Percentiles rank a stretch among this genome's conserved stretches.
Evolutionary conservation across 2,113 vertebrate species (phyloP).

Genomic region (Nesogale talazaci): DNA sequence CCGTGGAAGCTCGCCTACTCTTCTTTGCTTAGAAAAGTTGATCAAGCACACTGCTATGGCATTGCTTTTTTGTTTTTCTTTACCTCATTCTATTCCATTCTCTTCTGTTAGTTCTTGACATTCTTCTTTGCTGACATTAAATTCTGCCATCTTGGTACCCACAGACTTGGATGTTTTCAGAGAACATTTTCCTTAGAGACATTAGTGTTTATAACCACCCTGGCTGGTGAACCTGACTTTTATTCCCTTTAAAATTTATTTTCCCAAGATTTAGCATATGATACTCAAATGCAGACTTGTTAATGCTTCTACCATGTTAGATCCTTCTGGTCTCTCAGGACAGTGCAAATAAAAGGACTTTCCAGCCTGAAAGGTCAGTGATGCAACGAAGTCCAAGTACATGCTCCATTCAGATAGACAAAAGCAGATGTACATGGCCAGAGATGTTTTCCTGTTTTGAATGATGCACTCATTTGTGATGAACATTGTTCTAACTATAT

Average conservation of each 20-base stretch:
- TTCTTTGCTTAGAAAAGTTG: not conserved
- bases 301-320: constrained; percentile 5
- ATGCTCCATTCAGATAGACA: not conserved
- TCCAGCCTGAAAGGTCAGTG: not conserved
- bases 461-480: not conserved
- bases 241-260: not conserved
- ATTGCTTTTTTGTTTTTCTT: not conserved
- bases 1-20: not conserved
- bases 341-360: not conserved
- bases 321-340: constrained; percentile 15
- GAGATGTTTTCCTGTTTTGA: not conserved
- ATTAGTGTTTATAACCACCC: not conserved
- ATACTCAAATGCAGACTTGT: not conserved
- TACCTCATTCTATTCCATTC: not conserved
- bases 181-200: not conserved
- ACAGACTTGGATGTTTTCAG: not conserved
- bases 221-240: not conserved
- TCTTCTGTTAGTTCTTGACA: not conserved
- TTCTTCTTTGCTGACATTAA: not conserved
- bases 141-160: not conserved
- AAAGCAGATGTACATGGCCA: not conserved
- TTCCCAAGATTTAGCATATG: not conserved
- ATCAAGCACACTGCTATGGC: not conserved
- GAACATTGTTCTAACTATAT: not conserved
- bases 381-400: constrained; percentile 1